A percentile compares a stretch with the other conserved stretches of the same genome.
phyloP scores from a whole-genome alignment of 2,797 vertebrate species.

The Tapera naevia region DNA sequence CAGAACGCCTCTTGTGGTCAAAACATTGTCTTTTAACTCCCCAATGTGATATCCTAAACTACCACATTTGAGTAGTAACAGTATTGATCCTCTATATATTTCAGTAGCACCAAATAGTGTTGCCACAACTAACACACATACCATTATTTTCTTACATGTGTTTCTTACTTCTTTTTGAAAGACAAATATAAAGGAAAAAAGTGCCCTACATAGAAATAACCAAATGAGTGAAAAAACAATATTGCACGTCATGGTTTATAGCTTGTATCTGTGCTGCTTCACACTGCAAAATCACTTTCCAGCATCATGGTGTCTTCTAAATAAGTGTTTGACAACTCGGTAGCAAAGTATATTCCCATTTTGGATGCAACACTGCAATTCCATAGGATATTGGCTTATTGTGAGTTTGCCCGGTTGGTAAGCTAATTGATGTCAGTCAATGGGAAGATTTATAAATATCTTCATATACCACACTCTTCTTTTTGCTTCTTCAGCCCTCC shows the following conservation, averaged over 20 bases:
- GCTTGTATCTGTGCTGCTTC: neutral
- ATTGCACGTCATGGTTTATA: neutral
- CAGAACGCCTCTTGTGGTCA: neutral
- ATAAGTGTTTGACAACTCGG: constrained; percentile 1
- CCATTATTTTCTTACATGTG: neutral
- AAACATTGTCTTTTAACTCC: constrained; percentile 34
- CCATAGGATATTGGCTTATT: neutral
- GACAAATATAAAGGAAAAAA: neutral
- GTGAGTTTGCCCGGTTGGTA: constrained; percentile 25
- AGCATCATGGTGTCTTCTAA: neutral
- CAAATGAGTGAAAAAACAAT: neutral
- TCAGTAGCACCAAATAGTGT: neutral
- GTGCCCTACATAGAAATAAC: neutral
- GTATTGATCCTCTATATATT: neutral
- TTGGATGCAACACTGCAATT: neutral
- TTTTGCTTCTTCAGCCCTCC: neutral
- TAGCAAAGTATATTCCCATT: constrained; percentile 1
- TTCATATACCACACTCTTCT: neutral
- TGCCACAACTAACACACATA: neutral
- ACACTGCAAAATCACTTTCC: neutral
- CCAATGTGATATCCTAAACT: neutral
- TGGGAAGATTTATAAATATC: constrained; percentile 5
- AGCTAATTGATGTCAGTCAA: constrained; percentile 32
- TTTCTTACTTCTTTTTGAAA: neutral
- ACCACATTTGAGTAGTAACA: neutral